phyloP scores from a whole-genome alignment of 2,888 invertebrate genomes.

The Noctua fimbriata region DNA sequence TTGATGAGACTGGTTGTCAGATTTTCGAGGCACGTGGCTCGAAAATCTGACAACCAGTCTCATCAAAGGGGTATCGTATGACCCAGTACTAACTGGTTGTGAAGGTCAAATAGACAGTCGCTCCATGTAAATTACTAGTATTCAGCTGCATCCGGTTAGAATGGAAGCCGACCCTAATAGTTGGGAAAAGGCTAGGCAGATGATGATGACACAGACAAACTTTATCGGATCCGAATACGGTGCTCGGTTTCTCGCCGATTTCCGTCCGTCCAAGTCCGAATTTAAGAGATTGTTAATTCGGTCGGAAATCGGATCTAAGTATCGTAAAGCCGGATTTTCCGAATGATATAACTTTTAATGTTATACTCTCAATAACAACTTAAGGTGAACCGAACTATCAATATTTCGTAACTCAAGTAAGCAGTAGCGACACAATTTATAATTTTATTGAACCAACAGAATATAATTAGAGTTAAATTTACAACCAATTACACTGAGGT shows the following conservation, averaged over 20 bases:
- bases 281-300: background rate
- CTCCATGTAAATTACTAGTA: too few species aligned
- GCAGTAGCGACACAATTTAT: constrained; percentile 15
- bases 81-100: too few species aligned
- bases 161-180: background rate
- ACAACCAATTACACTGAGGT: constrained; percentile 19
- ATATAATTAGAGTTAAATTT: constrained; percentile 35
- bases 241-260: background rate
- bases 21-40: too few species aligned
- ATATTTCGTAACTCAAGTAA: background rate
- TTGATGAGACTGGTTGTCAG: too few species aligned
- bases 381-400: background rate
- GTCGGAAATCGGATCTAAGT: background rate
- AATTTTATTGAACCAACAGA: constrained; percentile 16
- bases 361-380: background rate
- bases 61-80: too few species aligned
- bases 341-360: background rate
- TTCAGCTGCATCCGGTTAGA: too few species aligned
- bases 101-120: too few species aligned
- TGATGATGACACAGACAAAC: background rate
- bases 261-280: background rate
- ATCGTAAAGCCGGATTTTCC: background rate
- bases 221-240: background rate
- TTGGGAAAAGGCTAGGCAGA: background rate
- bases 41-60: too few species aligned